Conservation (phyloP, 37 sponge, comb jelly and placozoan species). For the Cliona cf. orientalis region DNA sequence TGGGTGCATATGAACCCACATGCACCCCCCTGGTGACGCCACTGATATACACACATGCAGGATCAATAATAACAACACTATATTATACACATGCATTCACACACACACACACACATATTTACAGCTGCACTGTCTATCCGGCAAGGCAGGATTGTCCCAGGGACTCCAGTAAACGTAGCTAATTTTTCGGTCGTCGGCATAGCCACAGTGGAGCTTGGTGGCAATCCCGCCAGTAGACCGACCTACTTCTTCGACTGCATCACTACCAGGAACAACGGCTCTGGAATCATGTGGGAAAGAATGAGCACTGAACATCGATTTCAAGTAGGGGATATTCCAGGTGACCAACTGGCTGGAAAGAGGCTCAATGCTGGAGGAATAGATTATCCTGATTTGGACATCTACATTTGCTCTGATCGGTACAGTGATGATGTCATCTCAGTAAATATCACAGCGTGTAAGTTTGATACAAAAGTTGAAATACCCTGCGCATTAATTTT, state of each 20-base stretch:
- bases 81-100: no score
- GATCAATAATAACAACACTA: no score
- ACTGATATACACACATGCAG: no score
- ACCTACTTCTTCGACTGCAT: conserved; percentile 47
- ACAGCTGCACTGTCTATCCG: neutral
- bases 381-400: neutral
- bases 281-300: conserved; percentile 26
- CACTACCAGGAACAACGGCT: conserved; percentile 13
- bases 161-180: no score
- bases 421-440: neutral
- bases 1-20: no score
- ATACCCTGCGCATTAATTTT: neutral
- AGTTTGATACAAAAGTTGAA: neutral
- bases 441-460: conserved; percentile 24
- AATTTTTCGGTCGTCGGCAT: conserved; percentile 57
- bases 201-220: conserved; percentile 27
- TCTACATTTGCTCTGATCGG: conserved; percentile 26
- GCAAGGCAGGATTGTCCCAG: neutral
- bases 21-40: no score
- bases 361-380: neutral
- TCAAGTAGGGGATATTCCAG: neutral
- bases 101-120: no score
- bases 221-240: neutral
- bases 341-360: neutral
- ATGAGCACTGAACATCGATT: neutral